Conservation (phyloP, 2,113 vertebrate species). For the Dunckerocampus dactyliophorus region DNA sequence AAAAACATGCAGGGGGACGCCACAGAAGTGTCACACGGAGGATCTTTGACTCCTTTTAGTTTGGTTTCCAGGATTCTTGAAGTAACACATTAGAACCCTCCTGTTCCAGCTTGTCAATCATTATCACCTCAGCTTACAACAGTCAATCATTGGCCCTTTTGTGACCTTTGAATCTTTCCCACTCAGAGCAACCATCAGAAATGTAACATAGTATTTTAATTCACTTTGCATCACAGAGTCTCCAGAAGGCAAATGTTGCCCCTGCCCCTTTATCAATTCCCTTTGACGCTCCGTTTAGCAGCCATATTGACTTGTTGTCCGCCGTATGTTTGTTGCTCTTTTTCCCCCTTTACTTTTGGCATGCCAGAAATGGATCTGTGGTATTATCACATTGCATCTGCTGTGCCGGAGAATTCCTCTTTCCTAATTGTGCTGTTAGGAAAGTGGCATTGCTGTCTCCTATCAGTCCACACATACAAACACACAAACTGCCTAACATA, state of each 20-base stretch:
- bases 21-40: not conserved
- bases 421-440: conserved; percentile 64
- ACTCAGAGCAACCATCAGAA: not conserved
- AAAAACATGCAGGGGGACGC: conserved; percentile 19
- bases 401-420: conserved; percentile 23
- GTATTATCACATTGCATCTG: conserved; percentile 69
- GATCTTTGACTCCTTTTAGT: too few species aligned
- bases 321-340: conserved; percentile 40
- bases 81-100: not conserved
- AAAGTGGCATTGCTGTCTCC: conserved; percentile 50
- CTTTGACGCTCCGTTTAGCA: conserved; percentile 50
- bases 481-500: conserved; percentile 55
- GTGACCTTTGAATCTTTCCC: conserved; percentile 30
- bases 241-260: conserved; percentile 47
- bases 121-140: conserved; percentile 13
- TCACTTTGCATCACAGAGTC: conserved; percentile 56
- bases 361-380: conserved; percentile 71
- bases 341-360: conserved; percentile 20
- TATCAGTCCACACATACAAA: conserved; percentile 15
- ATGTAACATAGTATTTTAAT: conserved; percentile 27
- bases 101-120: conserved; percentile 25
- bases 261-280: conserved; percentile 54
- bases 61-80: not conserved
- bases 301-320: conserved; percentile 60
- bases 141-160: conserved; percentile 31